Evolutionary conservation across 2,797 vertebrate genomes (phyloP).

Genomic region (Sebastes umbrosus): DNA sequence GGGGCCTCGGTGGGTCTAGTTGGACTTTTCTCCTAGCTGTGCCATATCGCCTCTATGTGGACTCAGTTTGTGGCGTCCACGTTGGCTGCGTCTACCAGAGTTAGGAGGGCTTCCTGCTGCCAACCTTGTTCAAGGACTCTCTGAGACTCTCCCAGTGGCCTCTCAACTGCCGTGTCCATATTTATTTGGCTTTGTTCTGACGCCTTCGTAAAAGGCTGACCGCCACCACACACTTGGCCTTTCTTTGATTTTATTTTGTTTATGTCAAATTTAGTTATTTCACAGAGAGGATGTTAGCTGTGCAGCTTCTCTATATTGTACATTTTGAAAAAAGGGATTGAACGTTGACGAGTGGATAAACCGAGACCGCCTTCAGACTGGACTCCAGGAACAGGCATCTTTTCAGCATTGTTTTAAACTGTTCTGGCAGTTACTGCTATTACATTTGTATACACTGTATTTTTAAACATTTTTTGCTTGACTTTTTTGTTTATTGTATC

Average conservation of each 20-base stretch:
- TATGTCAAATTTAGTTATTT: slow-evolving; percentile 76
- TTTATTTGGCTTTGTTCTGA: slow-evolving; percentile 93
- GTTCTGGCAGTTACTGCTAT: slow-evolving; percentile 79
- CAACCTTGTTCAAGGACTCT: slow-evolving; percentile 85
- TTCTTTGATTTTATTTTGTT: slow-evolving; percentile 42
- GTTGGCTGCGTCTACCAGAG: slow-evolving; percentile 89
- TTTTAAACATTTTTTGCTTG: slow-evolving; percentile 80
- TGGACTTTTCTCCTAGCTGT: slow-evolving; percentile 88
- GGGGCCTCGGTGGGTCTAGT: slow-evolving; percentile 72
- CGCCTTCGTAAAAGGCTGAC: slow-evolving; percentile 87
- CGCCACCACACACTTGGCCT: slow-evolving; percentile 80
- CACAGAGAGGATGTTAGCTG: slow-evolving; percentile 80
- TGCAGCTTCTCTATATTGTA: slow-evolving; percentile 60
- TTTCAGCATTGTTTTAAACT: slow-evolving; percentile 85
- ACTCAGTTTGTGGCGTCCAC: slow-evolving; percentile 90
- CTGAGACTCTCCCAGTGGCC: slow-evolving; percentile 90
- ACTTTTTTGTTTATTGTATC: slow-evolving; percentile 87
- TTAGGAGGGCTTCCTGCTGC: slow-evolving; percentile 89
- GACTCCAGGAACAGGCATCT: slow-evolving; percentile 75
- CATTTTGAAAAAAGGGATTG: slow-evolving; percentile 66
- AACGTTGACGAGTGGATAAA: slow-evolving; percentile 36
- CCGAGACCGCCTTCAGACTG: slow-evolving; percentile 47
- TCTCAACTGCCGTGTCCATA: slow-evolving; percentile 87
- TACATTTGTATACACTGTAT: slow-evolving; percentile 92
- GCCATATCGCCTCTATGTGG: slow-evolving; percentile 90